A percentile compares a stretch with the other conserved stretches of the same genome.
Conservation (phyloP, 2,113 vertebrate genomes). For the Gallinago jamesoni region DNA sequence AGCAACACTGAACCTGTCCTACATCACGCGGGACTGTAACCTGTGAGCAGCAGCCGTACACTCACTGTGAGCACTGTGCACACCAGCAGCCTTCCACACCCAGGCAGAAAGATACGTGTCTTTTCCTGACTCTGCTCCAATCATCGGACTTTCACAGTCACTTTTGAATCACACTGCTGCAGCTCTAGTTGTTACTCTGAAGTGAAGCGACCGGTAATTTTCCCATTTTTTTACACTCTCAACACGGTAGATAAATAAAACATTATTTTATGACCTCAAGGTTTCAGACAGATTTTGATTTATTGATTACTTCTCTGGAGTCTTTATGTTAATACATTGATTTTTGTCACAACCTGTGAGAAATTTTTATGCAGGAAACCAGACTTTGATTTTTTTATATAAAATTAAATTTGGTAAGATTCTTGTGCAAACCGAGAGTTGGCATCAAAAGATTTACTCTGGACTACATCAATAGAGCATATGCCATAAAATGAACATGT, state of each 20-base stretch:
- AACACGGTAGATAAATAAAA: neutral
- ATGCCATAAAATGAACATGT: neutral
- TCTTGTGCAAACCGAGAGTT: neutral
- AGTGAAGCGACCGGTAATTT: neutral
- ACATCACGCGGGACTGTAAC: fast-evolving
- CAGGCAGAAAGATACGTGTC: neutral
- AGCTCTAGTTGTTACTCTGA: neutral
- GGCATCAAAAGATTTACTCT: neutral
- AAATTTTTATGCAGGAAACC: neutral
- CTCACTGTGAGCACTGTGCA: fast-evolving
- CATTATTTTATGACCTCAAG: neutral
- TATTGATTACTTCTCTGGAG: neutral
- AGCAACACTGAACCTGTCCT: neutral
- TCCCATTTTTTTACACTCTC: neutral
- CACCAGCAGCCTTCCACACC: neutral
- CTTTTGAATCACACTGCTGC: neutral
- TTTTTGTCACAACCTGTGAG: neutral
- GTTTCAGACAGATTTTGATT: neutral
- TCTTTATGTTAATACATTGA: neutral
- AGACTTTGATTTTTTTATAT: neutral
- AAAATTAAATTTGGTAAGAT: neutral
- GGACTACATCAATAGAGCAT: neutral
- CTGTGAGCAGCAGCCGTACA: neutral
- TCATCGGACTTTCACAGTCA: neutral
- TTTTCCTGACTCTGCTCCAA: neutral